These are phyloP conservation scores for Cinara cedri DNA, from an alignment of 2,888 invertebrate genomes.

Conservation along the genomic window DNA sequence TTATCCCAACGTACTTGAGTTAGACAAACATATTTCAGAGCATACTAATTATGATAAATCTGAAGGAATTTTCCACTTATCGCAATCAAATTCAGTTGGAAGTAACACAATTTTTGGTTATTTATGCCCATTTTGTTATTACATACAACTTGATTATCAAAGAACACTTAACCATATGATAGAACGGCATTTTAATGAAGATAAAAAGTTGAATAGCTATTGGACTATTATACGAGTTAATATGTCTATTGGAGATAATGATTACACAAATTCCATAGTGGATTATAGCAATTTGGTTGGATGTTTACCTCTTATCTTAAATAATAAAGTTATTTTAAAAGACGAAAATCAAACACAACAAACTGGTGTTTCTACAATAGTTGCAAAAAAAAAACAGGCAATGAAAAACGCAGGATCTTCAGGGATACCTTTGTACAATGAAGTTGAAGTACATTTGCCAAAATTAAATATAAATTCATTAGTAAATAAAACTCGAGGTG, in stretches of 20 bases:
- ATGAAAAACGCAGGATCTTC: too few species aligned
- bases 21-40: constrained; percentile 30
- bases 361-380: too few species aligned
- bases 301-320: constrained; percentile 23
- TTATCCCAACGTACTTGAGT: constrained; percentile 3
- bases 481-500: background rate
- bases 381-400: too few species aligned
- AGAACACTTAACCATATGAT: constrained; percentile 31
- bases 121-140: constrained; percentile 50
- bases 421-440: too few species aligned
- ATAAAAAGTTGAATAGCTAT: constrained; percentile 36
- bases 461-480: background rate
- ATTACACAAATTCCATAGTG: background rate
- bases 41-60: constrained; percentile 24
- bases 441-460: background rate
- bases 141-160: constrained; percentile 42
- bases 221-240: constrained; percentile 46
- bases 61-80: background rate
- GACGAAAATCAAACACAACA: too few species aligned
- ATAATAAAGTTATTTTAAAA: background rate
- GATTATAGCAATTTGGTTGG: constrained; percentile 9
- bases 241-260: background rate
- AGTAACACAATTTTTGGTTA: constrained; percentile 31
- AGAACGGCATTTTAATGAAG: constrained; percentile 28
- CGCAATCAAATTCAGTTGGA: background rate